phyloP scores from a whole-genome alignment of 2,888 invertebrate genomes.

The Heliconius hortense region DNA sequence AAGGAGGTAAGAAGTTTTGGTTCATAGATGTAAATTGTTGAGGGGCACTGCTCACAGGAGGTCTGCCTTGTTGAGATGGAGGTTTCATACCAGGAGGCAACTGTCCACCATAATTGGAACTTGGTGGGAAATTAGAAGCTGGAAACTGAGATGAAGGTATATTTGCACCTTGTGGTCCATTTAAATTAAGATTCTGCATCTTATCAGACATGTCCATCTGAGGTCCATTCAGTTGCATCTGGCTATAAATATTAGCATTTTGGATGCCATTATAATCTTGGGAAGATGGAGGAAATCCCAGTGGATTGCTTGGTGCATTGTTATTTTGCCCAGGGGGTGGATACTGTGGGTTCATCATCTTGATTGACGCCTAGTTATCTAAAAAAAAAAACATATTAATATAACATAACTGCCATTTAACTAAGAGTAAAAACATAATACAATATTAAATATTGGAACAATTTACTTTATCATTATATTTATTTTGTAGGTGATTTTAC shows the following conservation, averaged over 20 bases:
- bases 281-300: slow-evolving; percentile 62
- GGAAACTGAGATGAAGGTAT: slow-evolving; percentile 66
- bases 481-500: background rate
- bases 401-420: slow-evolving; percentile 3
- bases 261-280: slow-evolving; percentile 73
- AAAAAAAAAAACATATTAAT: slow-evolving; percentile 27
- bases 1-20: slow-evolving; percentile 52
- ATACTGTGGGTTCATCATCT: slow-evolving; percentile 78
- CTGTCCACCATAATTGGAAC: slow-evolving; percentile 55
- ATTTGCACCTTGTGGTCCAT: slow-evolving; percentile 62
- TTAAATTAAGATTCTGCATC: slow-evolving; percentile 73
- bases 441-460: background rate
- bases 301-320: slow-evolving; percentile 69
- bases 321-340: slow-evolving; percentile 76
- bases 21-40: slow-evolving; percentile 49
- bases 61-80: slow-evolving; percentile 52
- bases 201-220: slow-evolving; percentile 69
- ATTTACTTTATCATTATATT: background rate
- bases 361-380: slow-evolving; percentile 53
- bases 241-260: slow-evolving; percentile 67
- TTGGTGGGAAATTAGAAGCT: slow-evolving; percentile 54
- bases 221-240: slow-evolving; percentile 61
- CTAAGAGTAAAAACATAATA: background rate
- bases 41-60: slow-evolving; percentile 55
- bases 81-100: slow-evolving; percentile 59